Evolutionary conservation across 1,140 invertebrate genomes (phyloP).

Genomic region (Heterodera schachtii): DNA sequence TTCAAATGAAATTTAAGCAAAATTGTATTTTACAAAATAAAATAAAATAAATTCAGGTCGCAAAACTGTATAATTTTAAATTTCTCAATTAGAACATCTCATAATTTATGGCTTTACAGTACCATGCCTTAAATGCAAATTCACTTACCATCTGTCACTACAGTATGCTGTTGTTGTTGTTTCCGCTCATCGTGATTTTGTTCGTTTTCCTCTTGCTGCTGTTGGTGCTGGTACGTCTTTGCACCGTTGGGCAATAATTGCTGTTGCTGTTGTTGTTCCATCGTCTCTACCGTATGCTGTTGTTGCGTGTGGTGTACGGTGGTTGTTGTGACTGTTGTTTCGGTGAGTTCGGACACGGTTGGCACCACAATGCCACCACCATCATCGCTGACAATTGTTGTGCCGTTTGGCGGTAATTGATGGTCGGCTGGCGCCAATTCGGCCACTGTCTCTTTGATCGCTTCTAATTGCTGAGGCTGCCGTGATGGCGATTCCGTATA

Average conservation of each 20-base stretch:
- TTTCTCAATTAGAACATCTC: too few relatives aligned
- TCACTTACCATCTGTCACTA: too few relatives aligned
- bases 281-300: neutral
- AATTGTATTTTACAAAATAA: neutral
- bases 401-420: neutral
- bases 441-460: neutral
- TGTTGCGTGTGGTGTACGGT: neutral
- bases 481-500: neutral
- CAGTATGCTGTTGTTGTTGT: too few relatives aligned
- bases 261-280: slow-evolving; percentile 16
- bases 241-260: neutral
- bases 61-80: too few relatives aligned
- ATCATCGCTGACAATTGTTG: neutral
- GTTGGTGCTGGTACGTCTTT: too few relatives aligned
- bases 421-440: neutral
- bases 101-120: too few relatives aligned
- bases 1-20: neutral
- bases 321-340: slow-evolving; percentile 4
- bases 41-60: too few relatives aligned
- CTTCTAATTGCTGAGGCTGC: neutral
- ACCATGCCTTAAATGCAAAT: too few relatives aligned
- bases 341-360: neutral
- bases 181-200: too few relatives aligned
- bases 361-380: neutral
- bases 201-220: too few relatives aligned